A percentile compares a stretch with the other conserved stretches of the same genome.
phyloP scores from a whole-genome alignment of 2,888 invertebrate genomes.

The Agrilus cyanescens region DNA sequence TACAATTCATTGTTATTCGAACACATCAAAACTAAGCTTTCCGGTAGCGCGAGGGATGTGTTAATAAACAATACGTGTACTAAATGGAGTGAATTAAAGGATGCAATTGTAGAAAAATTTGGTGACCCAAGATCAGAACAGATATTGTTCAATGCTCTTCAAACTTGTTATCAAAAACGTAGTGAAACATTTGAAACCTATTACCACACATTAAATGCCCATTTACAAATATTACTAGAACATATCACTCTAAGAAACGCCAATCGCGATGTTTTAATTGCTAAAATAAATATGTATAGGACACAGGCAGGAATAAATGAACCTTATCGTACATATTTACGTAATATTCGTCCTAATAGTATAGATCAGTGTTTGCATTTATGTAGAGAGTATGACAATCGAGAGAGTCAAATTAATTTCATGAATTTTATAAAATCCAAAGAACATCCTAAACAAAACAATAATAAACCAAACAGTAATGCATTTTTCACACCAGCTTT shows the following conservation, averaged over 20 bases:
- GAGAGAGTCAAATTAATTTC: conserved; percentile 1
- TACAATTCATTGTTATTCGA: conserved; percentile 1
- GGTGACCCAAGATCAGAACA: not conserved
- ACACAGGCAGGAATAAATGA: conserved; percentile 2
- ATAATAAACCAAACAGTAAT: not conserved
- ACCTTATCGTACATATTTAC: conserved; percentile 1
- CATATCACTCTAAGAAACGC: not conserved
- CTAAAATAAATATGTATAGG: conserved; percentile 1
- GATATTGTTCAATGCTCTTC: conserved; percentile 1
- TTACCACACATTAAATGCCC: conserved; percentile 1
- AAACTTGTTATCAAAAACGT: conserved; percentile 1
- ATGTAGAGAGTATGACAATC: conserved; percentile 2
- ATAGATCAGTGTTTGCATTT: conserved; percentile 1
- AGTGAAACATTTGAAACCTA: conserved; percentile 1
- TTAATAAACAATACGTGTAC: conserved; percentile 2
- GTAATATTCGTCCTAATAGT: not conserved
- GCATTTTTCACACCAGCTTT: too few species aligned
- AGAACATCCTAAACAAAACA: not conserved
- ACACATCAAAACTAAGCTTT: conserved; percentile 1
- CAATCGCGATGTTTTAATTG: not conserved
- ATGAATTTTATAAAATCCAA: conserved; percentile 1
- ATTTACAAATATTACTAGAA: not conserved
- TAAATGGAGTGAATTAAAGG: not conserved
- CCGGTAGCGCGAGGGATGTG: not conserved
- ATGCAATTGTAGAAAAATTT: not conserved